Evolutionary conservation across 2,113 vertebrate species (phyloP), one percentile per base, ranked within the genome.

Genomic region (Semnornis frantzii): DNA sequence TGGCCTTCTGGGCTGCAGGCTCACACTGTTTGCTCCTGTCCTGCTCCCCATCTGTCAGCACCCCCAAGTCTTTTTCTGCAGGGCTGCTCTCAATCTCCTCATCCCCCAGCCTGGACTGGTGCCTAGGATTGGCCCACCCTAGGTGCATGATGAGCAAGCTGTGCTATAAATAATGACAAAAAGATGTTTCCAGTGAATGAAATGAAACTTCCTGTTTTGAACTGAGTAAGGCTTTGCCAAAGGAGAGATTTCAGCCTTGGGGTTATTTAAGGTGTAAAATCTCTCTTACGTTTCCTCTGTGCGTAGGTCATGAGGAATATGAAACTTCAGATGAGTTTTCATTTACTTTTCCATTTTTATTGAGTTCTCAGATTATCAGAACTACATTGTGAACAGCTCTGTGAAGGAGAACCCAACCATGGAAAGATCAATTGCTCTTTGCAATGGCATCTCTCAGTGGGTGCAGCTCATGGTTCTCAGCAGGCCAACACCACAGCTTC

Each of bases 381-480:
- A 99, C 74, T 99, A 99, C 97, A 98, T 99, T 42, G 97, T 98
- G 87, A 99, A 97, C 90, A 98, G 99, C 93, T 98, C 98, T 71
- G 98, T 99, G 97, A 99, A 99, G 96, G 99, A 99, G 96, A 99
- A 99, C 96, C 99, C 99, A 12, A 98, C 97, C 64, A 99, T 99
- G 99, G 99, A 99, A 97, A 98, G 99, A 64, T 99, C 99, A 55
- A 99, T 99, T 44, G 98, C 99, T 80, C 98, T 99, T 95, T 99
- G 99, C 90, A 99, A 99, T 18, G 99, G 99, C 72, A 97, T 99
- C 94, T 99, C 99, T 92, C 99, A 99, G 97, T 99, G 99, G 99
- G 99, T 99, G 21, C 99, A 99, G 64, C 97, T 99, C 42, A 99
- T 99, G 99, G 99, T 99, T 93, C 98, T 99, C 89, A 99, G 99